Evolutionary conservation across 2,113 vertebrate genomes (phyloP).

Genomic region (Calidris pygmaea): DNA sequence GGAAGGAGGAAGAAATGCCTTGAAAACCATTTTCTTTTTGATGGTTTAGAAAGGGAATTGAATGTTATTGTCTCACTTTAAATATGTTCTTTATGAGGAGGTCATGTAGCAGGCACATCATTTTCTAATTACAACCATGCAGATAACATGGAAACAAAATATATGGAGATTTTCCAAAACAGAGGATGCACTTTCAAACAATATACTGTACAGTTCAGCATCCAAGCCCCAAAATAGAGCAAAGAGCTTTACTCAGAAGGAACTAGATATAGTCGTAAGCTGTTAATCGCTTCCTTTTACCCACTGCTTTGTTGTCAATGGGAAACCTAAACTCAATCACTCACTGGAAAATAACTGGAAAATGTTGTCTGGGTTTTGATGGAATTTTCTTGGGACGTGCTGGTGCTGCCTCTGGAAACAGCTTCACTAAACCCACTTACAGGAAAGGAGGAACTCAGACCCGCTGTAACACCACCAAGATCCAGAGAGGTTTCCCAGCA

Average conservation of each 20-base stretch:
- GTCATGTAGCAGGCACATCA: conserved; percentile 63
- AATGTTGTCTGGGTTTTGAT: not conserved
- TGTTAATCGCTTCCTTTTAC: conserved; percentile 36
- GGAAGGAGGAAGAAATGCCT: conserved; percentile 58
- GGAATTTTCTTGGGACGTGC: not conserved
- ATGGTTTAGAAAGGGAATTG: conserved; percentile 71
- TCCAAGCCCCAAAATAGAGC: conserved; percentile 31
- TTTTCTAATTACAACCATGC: conserved; percentile 60
- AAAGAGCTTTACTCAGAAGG: not conserved
- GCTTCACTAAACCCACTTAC: not conserved
- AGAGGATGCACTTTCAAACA: not conserved
- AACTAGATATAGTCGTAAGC: not conserved
- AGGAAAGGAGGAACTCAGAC: not conserved
- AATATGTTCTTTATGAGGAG: conserved; percentile 53
- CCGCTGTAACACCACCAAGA: not conserved
- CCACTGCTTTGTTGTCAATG: conserved; percentile 32
- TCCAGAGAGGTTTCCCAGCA: not conserved
- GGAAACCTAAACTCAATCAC: conserved; percentile 1
- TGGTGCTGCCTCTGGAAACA: not conserved
- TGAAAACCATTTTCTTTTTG: conserved; percentile 66
- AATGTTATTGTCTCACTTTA: conserved; percentile 61
- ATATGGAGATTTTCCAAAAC: conserved; percentile 55
- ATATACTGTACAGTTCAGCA: not conserved
- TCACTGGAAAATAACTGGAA: conserved; percentile 1
- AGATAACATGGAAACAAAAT: conserved; percentile 59